phyloP scores from a whole-genome alignment of 2,888 invertebrate genomes.

The Apodemia hepburni region DNA sequence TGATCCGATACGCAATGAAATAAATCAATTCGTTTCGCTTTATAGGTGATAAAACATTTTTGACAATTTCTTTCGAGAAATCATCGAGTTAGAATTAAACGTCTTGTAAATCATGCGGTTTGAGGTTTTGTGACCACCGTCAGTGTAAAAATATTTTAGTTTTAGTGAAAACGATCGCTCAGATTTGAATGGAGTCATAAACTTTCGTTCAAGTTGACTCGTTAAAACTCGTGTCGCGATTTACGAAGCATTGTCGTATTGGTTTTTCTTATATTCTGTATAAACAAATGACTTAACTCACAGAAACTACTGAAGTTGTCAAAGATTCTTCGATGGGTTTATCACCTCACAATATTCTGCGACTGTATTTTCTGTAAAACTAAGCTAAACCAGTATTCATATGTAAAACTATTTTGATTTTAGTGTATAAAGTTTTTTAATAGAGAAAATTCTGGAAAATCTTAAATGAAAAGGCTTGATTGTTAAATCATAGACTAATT shows the following conservation, averaged over 20 bases:
- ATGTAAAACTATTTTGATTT: background rate
- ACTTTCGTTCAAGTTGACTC: conserved; percentile 38
- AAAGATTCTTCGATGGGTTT: conserved; percentile 3
- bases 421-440: too few relatives aligned
- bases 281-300: conserved; percentile 48
- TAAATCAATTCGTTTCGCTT: conserved; percentile 64
- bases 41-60: conserved; percentile 64
- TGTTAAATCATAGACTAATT: too few relatives aligned
- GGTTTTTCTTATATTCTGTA: conserved; percentile 58
- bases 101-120: conserved; percentile 61
- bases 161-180: conserved; percentile 60
- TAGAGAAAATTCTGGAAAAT: too few relatives aligned
- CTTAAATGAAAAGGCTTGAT: too few relatives aligned
- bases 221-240: conserved; percentile 43
- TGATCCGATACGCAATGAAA: conserved; percentile 48
- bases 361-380: background rate
- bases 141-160: conserved; percentile 45
- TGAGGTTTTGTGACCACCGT: conserved; percentile 63
- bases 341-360: background rate
- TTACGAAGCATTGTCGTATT: conserved; percentile 64
- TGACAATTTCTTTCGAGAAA: conserved; percentile 51
- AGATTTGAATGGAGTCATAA: conserved; percentile 69
- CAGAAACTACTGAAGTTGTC: conserved; percentile 23
- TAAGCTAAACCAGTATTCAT: background rate
- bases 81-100: conserved; percentile 56